These are phyloP conservation scores for Apodemia mormo DNA, from an alignment of 2,888 invertebrate genomes.

Conservation along the genomic window DNA sequence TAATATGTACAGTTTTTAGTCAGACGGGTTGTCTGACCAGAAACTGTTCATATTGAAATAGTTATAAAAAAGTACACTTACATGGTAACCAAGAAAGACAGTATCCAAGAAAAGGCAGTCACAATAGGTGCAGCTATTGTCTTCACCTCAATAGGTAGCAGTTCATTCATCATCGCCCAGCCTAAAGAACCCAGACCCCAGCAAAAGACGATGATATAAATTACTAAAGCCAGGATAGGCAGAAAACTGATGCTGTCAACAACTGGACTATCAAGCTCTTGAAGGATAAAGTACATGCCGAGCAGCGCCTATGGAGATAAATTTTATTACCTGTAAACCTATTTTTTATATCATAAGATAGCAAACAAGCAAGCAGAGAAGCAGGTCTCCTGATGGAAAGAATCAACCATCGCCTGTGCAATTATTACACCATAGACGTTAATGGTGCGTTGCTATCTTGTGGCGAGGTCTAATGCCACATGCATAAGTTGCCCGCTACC, in stretches of 20 bases:
- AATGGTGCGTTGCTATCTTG: no score
- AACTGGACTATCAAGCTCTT: conserved; percentile 58
- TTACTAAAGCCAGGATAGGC: conserved; percentile 86
- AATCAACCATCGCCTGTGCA: no score
- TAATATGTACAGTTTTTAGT: no score
- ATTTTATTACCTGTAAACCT: neutral
- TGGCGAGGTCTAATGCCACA: no score
- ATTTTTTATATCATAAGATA: no score
- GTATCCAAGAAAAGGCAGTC: conserved; percentile 88
- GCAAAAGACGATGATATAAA: conserved; percentile 89
- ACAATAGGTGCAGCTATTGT: conserved; percentile 88
- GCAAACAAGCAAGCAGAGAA: no score
- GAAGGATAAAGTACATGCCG: conserved; percentile 84
- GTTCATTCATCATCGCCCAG: conserved; percentile 92
- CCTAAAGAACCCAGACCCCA: conserved; percentile 89
- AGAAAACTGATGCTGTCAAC: conserved; percentile 83
- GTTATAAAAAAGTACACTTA: neutral
- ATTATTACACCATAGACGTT: no score
- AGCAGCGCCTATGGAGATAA: conserved; percentile 70
- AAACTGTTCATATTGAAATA: no score
- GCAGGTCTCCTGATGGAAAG: no score
- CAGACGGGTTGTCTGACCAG: no score
- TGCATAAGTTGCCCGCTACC: no score
- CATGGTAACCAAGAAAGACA: conserved; percentile 83
- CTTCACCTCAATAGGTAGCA: conserved; percentile 90